Evolutionary conservation across 2,797 vertebrate genomes (phyloP).

Genomic region (Phoebastria nigripes): DNA sequence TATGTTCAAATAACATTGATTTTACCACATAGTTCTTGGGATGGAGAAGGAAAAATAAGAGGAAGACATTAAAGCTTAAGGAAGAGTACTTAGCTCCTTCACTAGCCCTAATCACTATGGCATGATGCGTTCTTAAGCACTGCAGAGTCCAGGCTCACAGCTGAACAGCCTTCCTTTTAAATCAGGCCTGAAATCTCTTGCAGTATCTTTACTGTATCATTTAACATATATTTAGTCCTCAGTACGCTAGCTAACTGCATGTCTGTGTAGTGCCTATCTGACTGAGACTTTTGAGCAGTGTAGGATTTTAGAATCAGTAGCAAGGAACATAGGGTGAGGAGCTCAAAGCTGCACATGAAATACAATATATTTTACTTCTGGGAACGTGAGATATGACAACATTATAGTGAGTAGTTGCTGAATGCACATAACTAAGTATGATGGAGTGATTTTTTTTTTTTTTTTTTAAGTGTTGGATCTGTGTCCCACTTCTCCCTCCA

Average conservation of each 20-base stretch:
- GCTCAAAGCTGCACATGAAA: neutral
- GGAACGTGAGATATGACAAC: neutral
- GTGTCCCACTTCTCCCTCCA: neutral
- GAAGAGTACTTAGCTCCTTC: neutral
- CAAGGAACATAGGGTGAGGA: neutral
- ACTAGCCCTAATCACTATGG: neutral
- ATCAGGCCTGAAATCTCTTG: neutral
- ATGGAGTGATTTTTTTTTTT: neutral
- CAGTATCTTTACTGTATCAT: neutral
- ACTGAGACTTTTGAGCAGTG: neutral
- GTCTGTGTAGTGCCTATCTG: neutral
- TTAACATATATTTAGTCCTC: neutral
- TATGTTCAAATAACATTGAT: neutral
- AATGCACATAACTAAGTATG: neutral
- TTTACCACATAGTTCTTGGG: neutral
- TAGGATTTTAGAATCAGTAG: neutral
- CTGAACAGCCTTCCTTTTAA: neutral
- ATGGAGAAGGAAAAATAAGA: neutral
- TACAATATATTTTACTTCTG: neutral
- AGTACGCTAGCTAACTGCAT: neutral
- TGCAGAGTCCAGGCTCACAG: neutral
- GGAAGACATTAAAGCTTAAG: neutral
- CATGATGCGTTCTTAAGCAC: neutral
- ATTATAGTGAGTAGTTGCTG: neutral
- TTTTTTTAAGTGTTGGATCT: neutral